Conservation (phyloP, 2,888 invertebrate species). For the Leptinotarsa juncta region DNA sequence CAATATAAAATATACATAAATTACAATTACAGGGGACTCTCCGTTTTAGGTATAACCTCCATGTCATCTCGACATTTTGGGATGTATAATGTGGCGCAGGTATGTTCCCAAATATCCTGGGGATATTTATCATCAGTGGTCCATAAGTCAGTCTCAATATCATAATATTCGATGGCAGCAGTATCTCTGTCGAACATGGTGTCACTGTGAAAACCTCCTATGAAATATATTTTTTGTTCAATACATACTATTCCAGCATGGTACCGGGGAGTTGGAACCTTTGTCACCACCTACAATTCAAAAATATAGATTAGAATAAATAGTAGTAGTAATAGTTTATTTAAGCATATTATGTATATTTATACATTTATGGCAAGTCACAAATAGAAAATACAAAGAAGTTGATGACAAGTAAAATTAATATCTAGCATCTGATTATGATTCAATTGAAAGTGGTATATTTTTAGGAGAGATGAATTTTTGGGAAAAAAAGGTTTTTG, state of each 20-base stretch:
- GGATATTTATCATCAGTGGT: conserved; percentile 73
- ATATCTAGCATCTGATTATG: not conserved
- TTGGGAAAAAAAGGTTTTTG: too few relatives aligned
- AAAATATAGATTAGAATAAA: not conserved
- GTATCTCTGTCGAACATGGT: conserved; percentile 77
- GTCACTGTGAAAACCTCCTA: conserved; percentile 77
- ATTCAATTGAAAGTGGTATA: too few relatives aligned
- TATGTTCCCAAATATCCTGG: conserved; percentile 79
- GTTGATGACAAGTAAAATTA: too few relatives aligned
- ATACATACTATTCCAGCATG: conserved; percentile 76
- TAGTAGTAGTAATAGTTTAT: not conserved
- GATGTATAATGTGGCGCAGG: conserved; percentile 75
- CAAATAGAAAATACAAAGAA: too few relatives aligned
- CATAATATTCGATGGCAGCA: conserved; percentile 75
- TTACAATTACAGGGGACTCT: conserved; percentile 33
- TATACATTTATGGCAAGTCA: too few relatives aligned
- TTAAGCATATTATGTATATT: too few relatives aligned
- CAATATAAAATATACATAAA: conserved; percentile 12
- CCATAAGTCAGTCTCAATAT: conserved; percentile 73
- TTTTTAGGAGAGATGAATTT: too few relatives aligned
- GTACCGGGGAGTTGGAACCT: conserved; percentile 75
- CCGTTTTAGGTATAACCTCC: conserved; percentile 52
- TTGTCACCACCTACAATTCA: conserved; percentile 66
- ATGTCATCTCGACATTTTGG: conserved; percentile 67
- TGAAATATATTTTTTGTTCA: conserved; percentile 73